A percentile compares a stretch with the other conserved stretches of the same genome.
These are phyloP conservation scores for Xiphydria camelus DNA, from an alignment of 2,888 invertebrate species.

Conservation along the genomic window DNA sequence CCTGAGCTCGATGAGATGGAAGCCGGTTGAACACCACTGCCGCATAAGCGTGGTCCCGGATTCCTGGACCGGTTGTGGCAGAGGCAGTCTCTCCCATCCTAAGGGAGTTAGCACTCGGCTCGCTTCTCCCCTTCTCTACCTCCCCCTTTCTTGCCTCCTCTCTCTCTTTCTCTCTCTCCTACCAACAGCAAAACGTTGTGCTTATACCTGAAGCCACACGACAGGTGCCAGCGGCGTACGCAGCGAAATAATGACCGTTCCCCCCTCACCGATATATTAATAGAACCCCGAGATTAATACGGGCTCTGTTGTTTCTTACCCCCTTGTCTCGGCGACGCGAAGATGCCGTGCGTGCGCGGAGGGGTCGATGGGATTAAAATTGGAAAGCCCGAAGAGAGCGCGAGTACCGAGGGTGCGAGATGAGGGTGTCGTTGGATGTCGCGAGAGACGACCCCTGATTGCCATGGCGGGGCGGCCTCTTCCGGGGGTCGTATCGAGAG, in stretches of 20 bases:
- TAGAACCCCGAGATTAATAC: slow-evolving; percentile 27
- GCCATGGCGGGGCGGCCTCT: too few relatives aligned
- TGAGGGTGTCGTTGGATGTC: too few relatives aligned
- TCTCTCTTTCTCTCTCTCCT: background rate
- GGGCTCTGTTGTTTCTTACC: too few relatives aligned
- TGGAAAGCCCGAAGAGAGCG: too few relatives aligned
- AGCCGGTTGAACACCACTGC: slow-evolving; percentile 48
- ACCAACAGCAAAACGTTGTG: slow-evolving; percentile 14
- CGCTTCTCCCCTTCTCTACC: slow-evolving; percentile 31
- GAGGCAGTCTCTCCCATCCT: slow-evolving; percentile 35
- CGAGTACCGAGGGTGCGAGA: too few relatives aligned
- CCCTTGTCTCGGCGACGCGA: too few relatives aligned
- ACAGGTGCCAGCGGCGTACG: slow-evolving; percentile 54
- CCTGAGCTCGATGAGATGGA: slow-evolving; percentile 2
- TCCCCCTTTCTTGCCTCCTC: slow-evolving; percentile 17
- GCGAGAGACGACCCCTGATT: too few relatives aligned
- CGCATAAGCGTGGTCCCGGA: slow-evolving; percentile 54
- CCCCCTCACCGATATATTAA: slow-evolving; percentile 31
- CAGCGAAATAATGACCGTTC: slow-evolving; percentile 45
- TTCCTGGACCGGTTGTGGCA: slow-evolving; percentile 54
- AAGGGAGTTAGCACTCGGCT: slow-evolving; percentile 40
- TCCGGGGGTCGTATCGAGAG: too few relatives aligned
- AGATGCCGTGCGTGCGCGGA: too few relatives aligned
- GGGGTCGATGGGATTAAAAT: too few relatives aligned
- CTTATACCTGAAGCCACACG: slow-evolving; percentile 44